These are phyloP conservation scores for Synergus gifuensis DNA, from an alignment of 2,888 invertebrate species.

Conservation along the genomic window DNA sequence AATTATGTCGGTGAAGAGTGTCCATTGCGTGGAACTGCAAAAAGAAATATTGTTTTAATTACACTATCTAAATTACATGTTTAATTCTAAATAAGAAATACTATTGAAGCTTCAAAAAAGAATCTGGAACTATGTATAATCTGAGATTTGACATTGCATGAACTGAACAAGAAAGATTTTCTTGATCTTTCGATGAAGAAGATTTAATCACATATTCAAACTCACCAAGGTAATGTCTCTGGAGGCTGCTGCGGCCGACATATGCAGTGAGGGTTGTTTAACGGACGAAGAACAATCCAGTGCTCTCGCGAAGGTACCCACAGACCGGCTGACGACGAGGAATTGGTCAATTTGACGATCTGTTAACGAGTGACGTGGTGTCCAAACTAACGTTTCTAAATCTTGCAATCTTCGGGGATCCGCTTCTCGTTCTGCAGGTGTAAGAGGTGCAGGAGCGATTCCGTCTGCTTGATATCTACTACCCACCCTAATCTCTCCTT, in stretches of 20 bases:
- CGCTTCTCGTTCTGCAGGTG: slow-evolving; percentile 77
- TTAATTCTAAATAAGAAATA: no score
- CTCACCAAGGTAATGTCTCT: slow-evolving; percentile 96
- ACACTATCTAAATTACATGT: no score
- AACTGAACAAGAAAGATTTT: no score
- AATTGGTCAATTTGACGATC: slow-evolving; percentile 99
- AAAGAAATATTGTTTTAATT: slow-evolving; percentile 43
- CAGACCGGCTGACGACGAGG: slow-evolving; percentile 94
- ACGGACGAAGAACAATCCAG: slow-evolving; percentile 99
- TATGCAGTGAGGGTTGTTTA: slow-evolving; percentile 98
- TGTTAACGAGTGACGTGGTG: slow-evolving; percentile 92
- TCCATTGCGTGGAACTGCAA: slow-evolving; percentile 98
- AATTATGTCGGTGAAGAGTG: slow-evolving; percentile 93
- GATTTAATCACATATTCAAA: slow-evolving; percentile 44
- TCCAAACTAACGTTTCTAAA: slow-evolving; percentile 96
- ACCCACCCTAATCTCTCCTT: slow-evolving; percentile 85
- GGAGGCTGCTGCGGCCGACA: slow-evolving; percentile 99
- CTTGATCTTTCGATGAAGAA: not conserved
- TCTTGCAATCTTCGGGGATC: slow-evolving; percentile 86
- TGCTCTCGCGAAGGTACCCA: slow-evolving; percentile 99
- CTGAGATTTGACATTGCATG: no score
- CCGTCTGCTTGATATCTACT: slow-evolving; percentile 98
- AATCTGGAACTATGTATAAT: no score
- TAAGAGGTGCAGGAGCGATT: slow-evolving; percentile 81
- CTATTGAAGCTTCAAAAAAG: no score